These are phyloP conservation scores for Cheilinus undulatus DNA, from an alignment of 2,113 vertebrate genomes.

Conservation along the genomic window DNA sequence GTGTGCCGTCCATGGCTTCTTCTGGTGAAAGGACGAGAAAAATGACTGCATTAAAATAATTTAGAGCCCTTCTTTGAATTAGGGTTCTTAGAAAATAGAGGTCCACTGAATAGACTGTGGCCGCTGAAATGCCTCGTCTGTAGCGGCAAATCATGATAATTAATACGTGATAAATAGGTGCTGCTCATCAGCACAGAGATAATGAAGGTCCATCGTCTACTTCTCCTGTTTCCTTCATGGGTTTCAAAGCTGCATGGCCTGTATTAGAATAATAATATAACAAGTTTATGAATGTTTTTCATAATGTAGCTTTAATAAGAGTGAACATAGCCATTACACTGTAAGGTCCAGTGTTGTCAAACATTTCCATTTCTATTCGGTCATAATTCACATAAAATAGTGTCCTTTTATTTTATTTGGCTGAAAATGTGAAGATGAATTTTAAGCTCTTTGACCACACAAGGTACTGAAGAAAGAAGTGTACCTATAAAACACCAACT, in stretches of 20 bases:
- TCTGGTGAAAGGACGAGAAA: slow-evolving; percentile 64
- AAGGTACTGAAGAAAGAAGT: background rate
- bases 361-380: slow-evolving; percentile 4
- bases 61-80: slow-evolving; percentile 65
- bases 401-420: background rate
- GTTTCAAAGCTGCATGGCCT: slow-evolving; percentile 1
- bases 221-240: slow-evolving; percentile 27
- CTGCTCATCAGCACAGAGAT: slow-evolving; percentile 32
- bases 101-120: slow-evolving; percentile 46
- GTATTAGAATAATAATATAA: background rate
- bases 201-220: slow-evolving; percentile 36
- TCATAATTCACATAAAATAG: slow-evolving; percentile 17
- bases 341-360: background rate
- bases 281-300: slow-evolving; percentile 5
- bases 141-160: slow-evolving; percentile 65
- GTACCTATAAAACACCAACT: background rate
- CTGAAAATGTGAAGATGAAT: background rate
- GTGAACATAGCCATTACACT: too few species aligned
- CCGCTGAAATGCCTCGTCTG: slow-evolving; percentile 43
- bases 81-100: slow-evolving; percentile 53
- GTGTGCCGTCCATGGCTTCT: slow-evolving; percentile 33
- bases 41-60: slow-evolving; percentile 75
- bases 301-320: too few species aligned
- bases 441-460: background rate
- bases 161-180: slow-evolving; percentile 65